These are phyloP conservation scores for Heliconius hewitsoni DNA, from an alignment of 1,140 invertebrate species.

Conservation along the genomic window DNA sequence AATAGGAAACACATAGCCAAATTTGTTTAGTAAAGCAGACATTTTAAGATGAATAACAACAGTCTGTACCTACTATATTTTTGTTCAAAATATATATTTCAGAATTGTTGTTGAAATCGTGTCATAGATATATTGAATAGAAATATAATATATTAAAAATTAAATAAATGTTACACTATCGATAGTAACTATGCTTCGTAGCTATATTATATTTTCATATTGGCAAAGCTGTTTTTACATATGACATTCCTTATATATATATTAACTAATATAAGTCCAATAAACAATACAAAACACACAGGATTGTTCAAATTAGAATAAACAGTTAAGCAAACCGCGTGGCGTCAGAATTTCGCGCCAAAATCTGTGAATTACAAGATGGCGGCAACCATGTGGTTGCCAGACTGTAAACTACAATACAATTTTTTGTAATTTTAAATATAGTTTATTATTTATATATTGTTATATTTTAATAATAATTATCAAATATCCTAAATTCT, in stretches of 20 bases:
- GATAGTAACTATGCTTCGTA: no score
- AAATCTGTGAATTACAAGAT: slow-evolving; percentile 54
- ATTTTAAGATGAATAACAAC: neutral
- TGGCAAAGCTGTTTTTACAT: no score
- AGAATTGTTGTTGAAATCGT: no score
- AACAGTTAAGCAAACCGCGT: slow-evolving; percentile 1
- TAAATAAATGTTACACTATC: no score
- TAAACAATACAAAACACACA: neutral
- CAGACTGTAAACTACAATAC: neutral
- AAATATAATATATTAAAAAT: no score
- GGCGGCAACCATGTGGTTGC: slow-evolving; percentile 63
- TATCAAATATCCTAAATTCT: no score
- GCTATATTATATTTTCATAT: no score
- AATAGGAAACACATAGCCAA: slow-evolving; percentile 36
- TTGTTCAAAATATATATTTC: no score
- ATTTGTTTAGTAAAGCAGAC: neutral
- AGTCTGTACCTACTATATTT: neutral
- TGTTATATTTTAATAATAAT: no score
- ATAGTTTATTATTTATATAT: neutral
- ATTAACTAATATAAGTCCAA: neutral
- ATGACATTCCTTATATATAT: neutral
- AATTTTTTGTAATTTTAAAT: neutral
- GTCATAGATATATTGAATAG: no score
- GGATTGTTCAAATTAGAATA: neutral
- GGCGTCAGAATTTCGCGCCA: slow-evolving; percentile 51